These are phyloP conservation scores for Drosophila suboccidentalis DNA, from an alignment of 2,888 invertebrate genomes.

Conservation along the genomic window DNA sequence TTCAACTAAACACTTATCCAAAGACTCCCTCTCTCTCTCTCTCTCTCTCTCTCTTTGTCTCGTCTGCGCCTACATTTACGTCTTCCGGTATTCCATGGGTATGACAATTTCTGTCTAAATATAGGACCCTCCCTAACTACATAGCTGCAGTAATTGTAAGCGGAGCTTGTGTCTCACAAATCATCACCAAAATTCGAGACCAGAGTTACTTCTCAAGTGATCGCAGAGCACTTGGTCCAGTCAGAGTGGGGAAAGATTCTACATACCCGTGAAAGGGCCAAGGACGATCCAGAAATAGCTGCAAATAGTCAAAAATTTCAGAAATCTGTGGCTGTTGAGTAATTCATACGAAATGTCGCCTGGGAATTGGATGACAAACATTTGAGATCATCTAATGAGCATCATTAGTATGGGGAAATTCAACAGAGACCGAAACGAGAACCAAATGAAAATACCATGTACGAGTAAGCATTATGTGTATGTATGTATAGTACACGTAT, in stretches of 20 bases:
- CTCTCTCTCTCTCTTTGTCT: too few species aligned
- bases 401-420: slow-evolving; percentile 70
- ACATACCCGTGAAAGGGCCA: background rate
- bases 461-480: background rate
- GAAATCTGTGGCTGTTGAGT: slow-evolving; percentile 60
- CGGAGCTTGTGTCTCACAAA: slow-evolving; percentile 55
- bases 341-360: slow-evolving; percentile 69
- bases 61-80: background rate
- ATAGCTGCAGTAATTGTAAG: slow-evolving; percentile 27
- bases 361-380: slow-evolving; percentile 56
- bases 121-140: slow-evolving; percentile 44
- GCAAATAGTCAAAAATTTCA: slow-evolving; percentile 58
- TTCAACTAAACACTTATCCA: slow-evolving; percentile 4
- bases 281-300: slow-evolving; percentile 56
- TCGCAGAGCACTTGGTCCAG: background rate
- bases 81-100: slow-evolving; percentile 15
- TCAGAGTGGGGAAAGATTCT: slow-evolving; percentile 1
- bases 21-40: background rate
- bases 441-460: background rate
- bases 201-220: slow-evolving; percentile 33
- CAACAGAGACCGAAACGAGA: background rate
- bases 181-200: slow-evolving; percentile 42
- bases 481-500: background rate
- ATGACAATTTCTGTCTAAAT: slow-evolving; percentile 52
- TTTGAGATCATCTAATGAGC: slow-evolving; percentile 77